Conservation (phyloP, 2,888 invertebrate species). For the Stenotaenia linearis region DNA sequence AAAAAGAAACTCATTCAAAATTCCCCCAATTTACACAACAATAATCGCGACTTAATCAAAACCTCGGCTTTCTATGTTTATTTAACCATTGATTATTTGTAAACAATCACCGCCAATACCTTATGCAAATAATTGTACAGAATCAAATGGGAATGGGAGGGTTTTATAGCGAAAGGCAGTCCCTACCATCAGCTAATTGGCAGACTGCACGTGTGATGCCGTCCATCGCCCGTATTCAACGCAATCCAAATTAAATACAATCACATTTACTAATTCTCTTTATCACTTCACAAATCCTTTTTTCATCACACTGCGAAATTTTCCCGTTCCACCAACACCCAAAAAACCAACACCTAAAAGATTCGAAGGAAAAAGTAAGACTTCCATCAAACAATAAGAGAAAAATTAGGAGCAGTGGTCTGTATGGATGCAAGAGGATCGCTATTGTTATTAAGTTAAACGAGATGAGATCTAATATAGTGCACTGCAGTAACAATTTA, state of each 20-base stretch:
- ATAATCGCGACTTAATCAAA: not conserved
- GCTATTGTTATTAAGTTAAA: not conserved
- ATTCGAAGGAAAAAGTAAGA: not conserved
- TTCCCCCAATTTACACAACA: not conserved
- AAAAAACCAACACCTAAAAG: not conserved
- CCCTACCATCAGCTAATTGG: slow-evolving; percentile 24
- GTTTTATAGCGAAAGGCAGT: slow-evolving; percentile 17
- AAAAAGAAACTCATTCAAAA: not conserved
- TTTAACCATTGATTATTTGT: slow-evolving; percentile 2
- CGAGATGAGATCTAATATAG: not conserved
- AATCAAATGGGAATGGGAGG: slow-evolving; percentile 14
- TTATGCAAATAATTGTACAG: slow-evolving; percentile 8
- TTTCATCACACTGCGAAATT: not conserved
- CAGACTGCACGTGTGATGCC: slow-evolving; percentile 21
- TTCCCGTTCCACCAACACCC: not conserved
- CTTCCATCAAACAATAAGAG: not conserved
- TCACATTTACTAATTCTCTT: not conserved
- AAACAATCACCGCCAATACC: slow-evolving; percentile 16
- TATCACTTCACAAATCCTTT: not conserved
- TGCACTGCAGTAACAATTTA: not conserved
- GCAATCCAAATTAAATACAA: not conserved
- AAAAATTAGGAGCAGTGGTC: not conserved
- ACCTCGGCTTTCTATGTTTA: not conserved
- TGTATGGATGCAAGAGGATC: not conserved
- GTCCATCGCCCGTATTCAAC: not conserved